Conservation (phyloP, 2,888 invertebrate genomes). For the Spisula subtruncata region DNA sequence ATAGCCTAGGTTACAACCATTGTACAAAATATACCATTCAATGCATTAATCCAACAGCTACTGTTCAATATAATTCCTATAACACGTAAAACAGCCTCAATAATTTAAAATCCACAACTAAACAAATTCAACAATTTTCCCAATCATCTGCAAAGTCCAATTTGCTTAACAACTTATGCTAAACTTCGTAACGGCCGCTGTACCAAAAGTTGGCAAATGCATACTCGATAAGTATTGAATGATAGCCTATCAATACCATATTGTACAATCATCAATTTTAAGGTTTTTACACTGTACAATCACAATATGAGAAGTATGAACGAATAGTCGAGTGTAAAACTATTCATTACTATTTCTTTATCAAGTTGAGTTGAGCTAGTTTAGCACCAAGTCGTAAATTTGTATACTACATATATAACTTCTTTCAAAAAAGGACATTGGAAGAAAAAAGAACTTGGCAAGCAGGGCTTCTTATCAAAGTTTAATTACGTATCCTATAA, state of each 20-base stretch:
- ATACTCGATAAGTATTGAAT: constrained; percentile 28
- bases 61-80: background rate
- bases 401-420: background rate
- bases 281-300: background rate
- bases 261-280: constrained; percentile 44
- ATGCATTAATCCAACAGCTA: background rate
- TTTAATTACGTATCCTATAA: constrained; percentile 41
- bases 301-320: background rate
- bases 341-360: too few relatives aligned
- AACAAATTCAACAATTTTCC: background rate
- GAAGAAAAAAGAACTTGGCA: constrained; percentile 41
- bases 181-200: constrained; percentile 7
- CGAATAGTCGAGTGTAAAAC: background rate
- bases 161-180: constrained; percentile 7
- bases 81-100: constrained; percentile 1
- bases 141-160: background rate
- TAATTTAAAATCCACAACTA: background rate
- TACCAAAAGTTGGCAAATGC: constrained; percentile 27
- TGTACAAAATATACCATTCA: background rate
- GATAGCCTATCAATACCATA: constrained; percentile 44
- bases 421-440: constrained; percentile 34
- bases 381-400: background rate
- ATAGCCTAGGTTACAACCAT: background rate
- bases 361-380: too few relatives aligned
- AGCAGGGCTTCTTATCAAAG: constrained; percentile 41